Evolutionary conservation across 1,140 invertebrate species (phyloP).

Genomic region (Drosophila micromelanica): DNA sequence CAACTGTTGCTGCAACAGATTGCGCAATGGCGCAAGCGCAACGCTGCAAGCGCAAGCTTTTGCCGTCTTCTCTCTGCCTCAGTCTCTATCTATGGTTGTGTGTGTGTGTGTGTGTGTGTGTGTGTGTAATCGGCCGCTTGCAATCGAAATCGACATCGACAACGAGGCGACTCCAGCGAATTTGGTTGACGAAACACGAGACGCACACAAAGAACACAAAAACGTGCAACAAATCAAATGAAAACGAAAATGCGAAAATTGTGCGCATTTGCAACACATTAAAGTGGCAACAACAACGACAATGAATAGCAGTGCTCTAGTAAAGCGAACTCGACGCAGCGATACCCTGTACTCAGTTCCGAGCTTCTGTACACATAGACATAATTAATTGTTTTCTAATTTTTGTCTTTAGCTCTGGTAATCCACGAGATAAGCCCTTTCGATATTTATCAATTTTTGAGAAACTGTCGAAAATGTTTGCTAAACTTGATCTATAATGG

Average conservation of each 20-base stretch:
- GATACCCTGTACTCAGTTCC: too few species aligned
- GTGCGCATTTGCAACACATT: slow-evolving; percentile 23
- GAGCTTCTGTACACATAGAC: too few species aligned
- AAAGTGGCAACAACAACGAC: neutral
- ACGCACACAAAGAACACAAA: slow-evolving; percentile 30
- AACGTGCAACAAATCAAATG: slow-evolving; percentile 48
- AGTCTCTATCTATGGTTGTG: neutral
- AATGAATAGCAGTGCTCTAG: neutral
- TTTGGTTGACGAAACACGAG: slow-evolving; percentile 39
- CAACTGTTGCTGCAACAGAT: slow-evolving; percentile 30
- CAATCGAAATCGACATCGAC: slow-evolving; percentile 38
- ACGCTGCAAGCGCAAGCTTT: slow-evolving; percentile 34
- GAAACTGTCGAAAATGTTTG: too few species aligned
- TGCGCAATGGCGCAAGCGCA: slow-evolving; percentile 32
- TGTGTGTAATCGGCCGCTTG: slow-evolving; percentile 35
- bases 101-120: slow-evolving; percentile 8
- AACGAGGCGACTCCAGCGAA: slow-evolving; percentile 7
- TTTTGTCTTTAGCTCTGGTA: too few species aligned
- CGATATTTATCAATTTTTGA: too few species aligned
- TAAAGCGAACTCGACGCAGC: too few species aligned
- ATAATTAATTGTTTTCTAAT: too few species aligned
- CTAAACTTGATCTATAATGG: too few species aligned
- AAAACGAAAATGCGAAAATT: slow-evolving; percentile 42
- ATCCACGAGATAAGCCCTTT: too few species aligned
- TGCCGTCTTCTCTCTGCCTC: neutral